Percentiles rank a stretch among this genome's conserved stretches.
These are phyloP conservation scores for Argyresthia goedartella DNA, from an alignment of 2,888 invertebrate genomes.

Conservation along the genomic window DNA sequence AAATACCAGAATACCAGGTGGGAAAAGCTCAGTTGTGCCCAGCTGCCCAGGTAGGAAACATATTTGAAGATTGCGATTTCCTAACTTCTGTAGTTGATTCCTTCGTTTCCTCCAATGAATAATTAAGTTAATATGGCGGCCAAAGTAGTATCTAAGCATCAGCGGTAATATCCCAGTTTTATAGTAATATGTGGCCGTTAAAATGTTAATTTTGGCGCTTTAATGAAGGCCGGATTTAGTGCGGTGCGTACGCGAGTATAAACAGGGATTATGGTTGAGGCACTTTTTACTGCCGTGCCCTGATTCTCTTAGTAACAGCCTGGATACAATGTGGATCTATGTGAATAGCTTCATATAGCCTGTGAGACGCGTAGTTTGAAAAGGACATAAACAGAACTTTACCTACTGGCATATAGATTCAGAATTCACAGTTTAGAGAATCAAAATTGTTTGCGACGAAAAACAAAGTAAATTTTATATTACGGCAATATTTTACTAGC, in stretches of 20 bases:
- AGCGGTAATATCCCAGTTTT: constrained; percentile 40
- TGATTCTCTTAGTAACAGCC: constrained; percentile 35
- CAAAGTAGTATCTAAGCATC: constrained; percentile 25
- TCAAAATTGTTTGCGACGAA: too few species aligned
- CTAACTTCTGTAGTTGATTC: too few species aligned
- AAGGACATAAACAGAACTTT: too few species aligned
- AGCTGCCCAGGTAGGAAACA: too few species aligned
- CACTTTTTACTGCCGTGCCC: constrained; percentile 52
- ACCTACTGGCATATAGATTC: too few species aligned
- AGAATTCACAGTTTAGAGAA: too few species aligned
- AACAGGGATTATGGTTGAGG: constrained; percentile 53
- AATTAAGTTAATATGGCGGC: constrained; percentile 18
- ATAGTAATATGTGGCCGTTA: constrained; percentile 62
- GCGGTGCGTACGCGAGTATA: constrained; percentile 36
- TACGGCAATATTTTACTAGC: too few species aligned
- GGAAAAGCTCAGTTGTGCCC: too few species aligned
- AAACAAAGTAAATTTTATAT: too few species aligned
- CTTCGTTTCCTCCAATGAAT: neutral
- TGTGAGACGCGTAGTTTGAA: neutral
- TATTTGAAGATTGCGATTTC: too few species aligned
- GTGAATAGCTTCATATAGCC: neutral
- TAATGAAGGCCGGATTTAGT: constrained; percentile 63
- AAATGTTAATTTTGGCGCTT: constrained; percentile 62
- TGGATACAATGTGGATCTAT: neutral
- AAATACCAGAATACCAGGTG: too few species aligned